Conservation (phyloP, 92 coral and sea anemone species). For the Metridium senile region DNA sequence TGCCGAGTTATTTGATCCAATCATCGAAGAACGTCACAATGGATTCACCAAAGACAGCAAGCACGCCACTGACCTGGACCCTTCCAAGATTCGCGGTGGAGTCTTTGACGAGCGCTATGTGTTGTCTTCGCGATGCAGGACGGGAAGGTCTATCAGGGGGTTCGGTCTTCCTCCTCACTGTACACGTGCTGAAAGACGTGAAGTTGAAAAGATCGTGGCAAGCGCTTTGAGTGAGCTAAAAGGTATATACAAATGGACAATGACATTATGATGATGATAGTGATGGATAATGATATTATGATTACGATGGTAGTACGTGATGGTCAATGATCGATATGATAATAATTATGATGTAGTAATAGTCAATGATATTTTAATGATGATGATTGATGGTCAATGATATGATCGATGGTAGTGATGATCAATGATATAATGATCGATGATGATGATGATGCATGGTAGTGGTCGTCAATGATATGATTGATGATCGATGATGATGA, state of each 20-base stretch:
- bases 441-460: no score
- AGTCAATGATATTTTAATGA: no score
- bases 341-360: no score
- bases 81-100: conserved; percentile 80
- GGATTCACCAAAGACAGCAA: conserved; percentile 74
- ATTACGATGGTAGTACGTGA: no score
- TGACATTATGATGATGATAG: no score
- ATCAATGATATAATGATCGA: no score
- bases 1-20: conserved; percentile 85
- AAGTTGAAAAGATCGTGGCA: conserved; percentile 75
- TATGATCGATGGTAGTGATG: no score
- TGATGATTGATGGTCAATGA: no score
- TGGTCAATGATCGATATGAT: no score
- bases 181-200: conserved; percentile 94
- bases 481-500: no score
- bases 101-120: conserved; percentile 84
- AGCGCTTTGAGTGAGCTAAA: conserved; percentile 73
- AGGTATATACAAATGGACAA: conserved; percentile 57
- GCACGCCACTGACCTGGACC: conserved; percentile 83
- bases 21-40: conserved; percentile 92
- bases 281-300: no score
- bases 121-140: conserved; percentile 86
- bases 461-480: no score
- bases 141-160: conserved; percentile 85
- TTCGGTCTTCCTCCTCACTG: conserved; percentile 92